Percentiles rank a stretch among this genome's conserved stretches.
Conservation (phyloP, 2,797 vertebrate species). For the Neopelma chrysocephalum region DNA sequence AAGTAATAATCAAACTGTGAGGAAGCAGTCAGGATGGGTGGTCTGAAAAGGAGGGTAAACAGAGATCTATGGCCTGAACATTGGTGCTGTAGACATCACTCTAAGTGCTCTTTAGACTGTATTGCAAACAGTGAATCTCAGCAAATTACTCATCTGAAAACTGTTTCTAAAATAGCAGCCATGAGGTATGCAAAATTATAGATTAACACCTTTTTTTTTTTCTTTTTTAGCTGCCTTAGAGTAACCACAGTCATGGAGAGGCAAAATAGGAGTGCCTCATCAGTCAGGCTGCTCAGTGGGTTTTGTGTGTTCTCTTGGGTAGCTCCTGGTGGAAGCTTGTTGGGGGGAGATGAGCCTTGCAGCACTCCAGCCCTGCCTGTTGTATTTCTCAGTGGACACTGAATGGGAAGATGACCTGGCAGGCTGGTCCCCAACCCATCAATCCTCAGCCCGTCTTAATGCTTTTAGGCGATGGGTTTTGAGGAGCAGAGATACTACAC, state of each 20-base stretch:
- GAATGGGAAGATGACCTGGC: neutral
- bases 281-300: neutral
- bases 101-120: neutral
- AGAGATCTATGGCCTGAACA: neutral
- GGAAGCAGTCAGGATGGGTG: constrained; percentile 39
- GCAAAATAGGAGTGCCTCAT: neutral
- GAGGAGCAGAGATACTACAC: neutral
- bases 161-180: constrained; percentile 9
- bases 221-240: neutral
- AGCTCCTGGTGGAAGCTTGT: neutral
- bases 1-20: neutral
- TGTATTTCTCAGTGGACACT: neutral
- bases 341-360: neutral
- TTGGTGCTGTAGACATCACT: neutral
- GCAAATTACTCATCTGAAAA: constrained; percentile 20
- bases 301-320: neutral
- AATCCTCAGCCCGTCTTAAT: neutral
- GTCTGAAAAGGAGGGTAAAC: constrained; percentile 30
- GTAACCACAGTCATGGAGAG: neutral
- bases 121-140: neutral
- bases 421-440: neutral
- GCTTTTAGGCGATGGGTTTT: neutral
- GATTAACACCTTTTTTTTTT: neutral
- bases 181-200: neutral
- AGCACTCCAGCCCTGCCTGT: neutral